Percentiles rank a stretch among this genome's conserved stretches.
Conservation (phyloP, 2,113 vertebrate species). For the Potamarius usumacintae region DNA sequence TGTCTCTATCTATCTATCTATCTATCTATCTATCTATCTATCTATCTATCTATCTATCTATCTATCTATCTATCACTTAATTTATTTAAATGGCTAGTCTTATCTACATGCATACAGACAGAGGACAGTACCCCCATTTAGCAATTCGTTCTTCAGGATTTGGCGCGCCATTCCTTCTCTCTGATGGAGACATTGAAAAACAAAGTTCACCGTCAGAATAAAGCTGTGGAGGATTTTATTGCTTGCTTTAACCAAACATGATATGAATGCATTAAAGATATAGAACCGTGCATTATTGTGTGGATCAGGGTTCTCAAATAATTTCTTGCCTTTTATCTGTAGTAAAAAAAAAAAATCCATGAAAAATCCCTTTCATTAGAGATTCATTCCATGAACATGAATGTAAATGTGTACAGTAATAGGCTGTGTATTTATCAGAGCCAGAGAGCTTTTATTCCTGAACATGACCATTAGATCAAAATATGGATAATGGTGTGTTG, state of each 20-base stretch:
- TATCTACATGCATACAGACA: background rate
- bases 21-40: too few species aligned
- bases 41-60: too few species aligned
- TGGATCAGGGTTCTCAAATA: background rate
- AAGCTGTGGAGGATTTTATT: background rate
- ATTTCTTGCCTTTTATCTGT: background rate
- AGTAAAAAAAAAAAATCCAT: background rate
- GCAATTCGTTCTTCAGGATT: background rate
- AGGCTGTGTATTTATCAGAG: background rate
- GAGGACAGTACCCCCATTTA: too few species aligned
- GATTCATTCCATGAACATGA: background rate
- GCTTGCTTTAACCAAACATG: background rate
- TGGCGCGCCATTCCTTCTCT: background rate
- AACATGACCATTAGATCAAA: background rate
- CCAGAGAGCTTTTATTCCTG: background rate
- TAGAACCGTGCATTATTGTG: background rate
- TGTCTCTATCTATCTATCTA: too few species aligned
- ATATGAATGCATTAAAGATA: background rate
- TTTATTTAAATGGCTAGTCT: too few species aligned
- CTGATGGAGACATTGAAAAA: background rate
- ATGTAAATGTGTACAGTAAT: background rate
- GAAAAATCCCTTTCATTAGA: background rate
- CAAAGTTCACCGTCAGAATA: background rate
- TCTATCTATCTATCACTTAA: too few species aligned
- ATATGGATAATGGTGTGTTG: background rate